phyloP scores from a whole-genome alignment of 2,888 invertebrate species.

The Aleiodes testaceus region DNA sequence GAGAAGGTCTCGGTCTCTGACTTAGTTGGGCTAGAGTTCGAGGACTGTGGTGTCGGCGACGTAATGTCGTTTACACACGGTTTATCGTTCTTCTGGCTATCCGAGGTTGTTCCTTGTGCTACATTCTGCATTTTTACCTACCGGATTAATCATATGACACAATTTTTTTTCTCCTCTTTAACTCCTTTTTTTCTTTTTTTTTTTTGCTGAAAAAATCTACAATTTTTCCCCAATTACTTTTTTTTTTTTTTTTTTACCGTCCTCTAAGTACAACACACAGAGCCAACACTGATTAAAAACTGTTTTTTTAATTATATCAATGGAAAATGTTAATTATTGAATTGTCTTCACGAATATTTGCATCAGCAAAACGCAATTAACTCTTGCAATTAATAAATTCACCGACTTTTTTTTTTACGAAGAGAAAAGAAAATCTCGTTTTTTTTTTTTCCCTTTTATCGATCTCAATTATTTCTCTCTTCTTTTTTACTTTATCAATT shows the following conservation, averaged over 20 bases:
- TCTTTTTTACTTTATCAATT: no score
- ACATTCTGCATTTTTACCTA: conserved; percentile 94
- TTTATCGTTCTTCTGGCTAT: conserved; percentile 80
- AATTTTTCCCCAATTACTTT: conserved; percentile 59
- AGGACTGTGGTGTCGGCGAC: conserved; percentile 86
- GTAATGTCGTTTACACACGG: conserved; percentile 75
- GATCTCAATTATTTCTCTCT: no score
- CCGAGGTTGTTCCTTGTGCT: conserved; percentile 83
- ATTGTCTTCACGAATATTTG: no score
- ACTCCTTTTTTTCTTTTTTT: conserved; percentile 29
- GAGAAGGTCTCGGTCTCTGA: conserved; percentile 88
- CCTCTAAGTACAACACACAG: no score
- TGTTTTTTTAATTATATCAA: no score
- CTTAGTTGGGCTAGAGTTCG: conserved; percentile 87
- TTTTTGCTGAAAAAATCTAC: conserved; percentile 47
- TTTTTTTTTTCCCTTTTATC: not conserved
- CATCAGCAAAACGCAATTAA: no score
- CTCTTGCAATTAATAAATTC: not conserved
- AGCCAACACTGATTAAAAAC: conserved; percentile 63
- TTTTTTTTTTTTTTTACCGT: no score
- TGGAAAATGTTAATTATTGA: no score
- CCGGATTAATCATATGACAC: conserved; percentile 76
- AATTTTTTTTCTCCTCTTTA: conserved; percentile 69
- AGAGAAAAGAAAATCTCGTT: not conserved
- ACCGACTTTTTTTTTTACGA: not conserved